Conservation (phyloP, 2,888 invertebrate species). For the Parochlus steinenii region DNA sequence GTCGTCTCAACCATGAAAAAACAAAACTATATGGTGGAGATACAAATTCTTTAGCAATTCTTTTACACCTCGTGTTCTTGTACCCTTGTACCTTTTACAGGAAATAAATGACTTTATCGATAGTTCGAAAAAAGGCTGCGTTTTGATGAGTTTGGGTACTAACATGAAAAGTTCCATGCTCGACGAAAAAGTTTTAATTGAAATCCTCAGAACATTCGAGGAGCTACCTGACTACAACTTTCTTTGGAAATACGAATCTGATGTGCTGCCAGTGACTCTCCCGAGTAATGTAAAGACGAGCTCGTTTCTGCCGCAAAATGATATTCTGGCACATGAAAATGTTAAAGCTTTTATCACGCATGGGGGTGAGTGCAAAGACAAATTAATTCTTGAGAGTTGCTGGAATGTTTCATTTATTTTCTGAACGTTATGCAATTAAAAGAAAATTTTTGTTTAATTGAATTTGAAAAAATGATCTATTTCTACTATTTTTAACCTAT, state of each 20-base stretch:
- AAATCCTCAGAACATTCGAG: slow-evolving; percentile 11
- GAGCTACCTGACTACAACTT: slow-evolving; percentile 11
- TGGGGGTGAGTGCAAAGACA: too few species aligned
- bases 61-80: too few species aligned
- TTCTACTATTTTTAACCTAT: too few species aligned
- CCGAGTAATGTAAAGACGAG: slow-evolving; percentile 30
- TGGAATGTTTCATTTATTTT: too few species aligned
- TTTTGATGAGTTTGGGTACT: slow-evolving; percentile 14
- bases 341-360: slow-evolving; percentile 12
- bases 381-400: too few species aligned
- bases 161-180: slow-evolving; percentile 9
- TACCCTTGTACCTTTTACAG: too few species aligned
- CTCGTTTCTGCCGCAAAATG: slow-evolving; percentile 35
- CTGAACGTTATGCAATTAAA: too few species aligned
- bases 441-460: too few species aligned
- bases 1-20: too few species aligned
- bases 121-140: slow-evolving; percentile 8
- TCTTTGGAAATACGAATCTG: slow-evolving; percentile 14
- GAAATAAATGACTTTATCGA: slow-evolving; percentile 16
- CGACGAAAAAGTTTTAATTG: slow-evolving; percentile 7
- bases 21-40: too few species aligned
- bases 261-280: slow-evolving; percentile 17
- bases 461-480: too few species aligned
- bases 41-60: too few species aligned
- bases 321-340: slow-evolving; percentile 20